These are phyloP conservation scores for Sitta carolinensis DNA, from an alignment of 2,797 vertebrate genomes.

Conservation along the genomic window DNA sequence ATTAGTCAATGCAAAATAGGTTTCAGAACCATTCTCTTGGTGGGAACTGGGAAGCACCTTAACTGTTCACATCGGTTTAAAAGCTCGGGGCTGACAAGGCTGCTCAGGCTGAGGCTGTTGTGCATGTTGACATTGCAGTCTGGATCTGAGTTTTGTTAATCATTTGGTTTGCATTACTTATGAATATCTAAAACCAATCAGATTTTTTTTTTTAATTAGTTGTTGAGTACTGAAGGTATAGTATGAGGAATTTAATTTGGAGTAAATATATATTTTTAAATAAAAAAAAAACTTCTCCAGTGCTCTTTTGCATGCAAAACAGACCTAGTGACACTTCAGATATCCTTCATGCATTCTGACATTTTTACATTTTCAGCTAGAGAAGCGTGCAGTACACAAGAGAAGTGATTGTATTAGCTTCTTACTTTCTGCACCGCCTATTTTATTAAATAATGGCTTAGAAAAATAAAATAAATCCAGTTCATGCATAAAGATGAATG, in stretches of 20 bases:
- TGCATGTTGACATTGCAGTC: neutral
- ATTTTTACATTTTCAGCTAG: conserved; percentile 39
- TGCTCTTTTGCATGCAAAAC: conserved; percentile 7
- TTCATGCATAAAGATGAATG: conserved; percentile 50
- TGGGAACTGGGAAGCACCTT: neutral
- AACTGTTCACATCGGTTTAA: neutral
- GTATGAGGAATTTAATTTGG: neutral
- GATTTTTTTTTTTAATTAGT: neutral
- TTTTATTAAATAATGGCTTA: conserved; percentile 50
- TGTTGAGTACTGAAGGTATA: neutral
- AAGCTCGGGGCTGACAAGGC: neutral
- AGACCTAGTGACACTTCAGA: neutral
- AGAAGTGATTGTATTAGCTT: conserved; percentile 30
- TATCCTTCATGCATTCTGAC: conserved; percentile 14
- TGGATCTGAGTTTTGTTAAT: neutral
- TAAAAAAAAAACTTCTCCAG: conserved; percentile 9
- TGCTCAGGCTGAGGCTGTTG: neutral
- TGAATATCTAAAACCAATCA: neutral
- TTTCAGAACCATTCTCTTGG: neutral
- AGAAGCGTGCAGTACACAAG: conserved; percentile 9
- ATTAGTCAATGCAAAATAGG: neutral
- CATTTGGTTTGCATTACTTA: neutral
- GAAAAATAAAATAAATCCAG: conserved; percentile 57
- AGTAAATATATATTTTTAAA: neutral
- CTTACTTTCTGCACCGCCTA: conserved; percentile 48